Evolutionary conservation across 2,888 invertebrate genomes (phyloP), one percentile per base, ranked within the genome.

Genomic region (Amphipyra tragopoginis): DNA sequence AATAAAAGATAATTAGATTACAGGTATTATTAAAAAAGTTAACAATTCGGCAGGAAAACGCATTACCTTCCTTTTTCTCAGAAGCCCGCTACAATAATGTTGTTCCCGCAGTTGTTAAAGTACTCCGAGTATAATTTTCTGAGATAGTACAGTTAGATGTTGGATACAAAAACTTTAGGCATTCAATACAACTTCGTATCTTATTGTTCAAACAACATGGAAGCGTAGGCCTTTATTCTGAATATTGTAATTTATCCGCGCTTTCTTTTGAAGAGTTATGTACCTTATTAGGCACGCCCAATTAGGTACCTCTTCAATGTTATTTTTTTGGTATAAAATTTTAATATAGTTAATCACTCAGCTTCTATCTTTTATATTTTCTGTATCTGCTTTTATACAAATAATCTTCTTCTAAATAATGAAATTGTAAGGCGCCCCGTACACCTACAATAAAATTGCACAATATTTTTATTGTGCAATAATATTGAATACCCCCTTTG

Each of bases 151-250:
- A 8, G 29, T 52, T 59, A 11, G 29, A 9, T 39, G 51, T 52
- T 58, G 54, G 45, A 65, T 53, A 65, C 39, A 59, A 54, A 65
- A 62, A 72, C 55, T 67, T 72, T 42, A 39, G 45, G 21, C 53
- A 63, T 65, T 62, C 63, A 48, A 63, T 72, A 59, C 42, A 64
- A 72, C 50, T 56, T 70, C 8, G 13, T 70, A 50, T 65, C 53
- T 61, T 36, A 43, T 70, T 65, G 51, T 74, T 72, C 29, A 52
- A 64, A 44, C 14, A 59, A 59, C 33, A 21, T 9, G 21, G 43
- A 9, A 9, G 1, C 43, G 33, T 1, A 34, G 14, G 48, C 53
- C n/a, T 49, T 52, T 48, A 44, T 43, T 44, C 14, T 3, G 13
- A 53, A 65, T 52, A 65, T 58, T 53, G 29, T 65, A 49, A 44